Conservation (phyloP, 53 echinoderm and acorn worm genomes). For the Holothuria leucospilota region DNA sequence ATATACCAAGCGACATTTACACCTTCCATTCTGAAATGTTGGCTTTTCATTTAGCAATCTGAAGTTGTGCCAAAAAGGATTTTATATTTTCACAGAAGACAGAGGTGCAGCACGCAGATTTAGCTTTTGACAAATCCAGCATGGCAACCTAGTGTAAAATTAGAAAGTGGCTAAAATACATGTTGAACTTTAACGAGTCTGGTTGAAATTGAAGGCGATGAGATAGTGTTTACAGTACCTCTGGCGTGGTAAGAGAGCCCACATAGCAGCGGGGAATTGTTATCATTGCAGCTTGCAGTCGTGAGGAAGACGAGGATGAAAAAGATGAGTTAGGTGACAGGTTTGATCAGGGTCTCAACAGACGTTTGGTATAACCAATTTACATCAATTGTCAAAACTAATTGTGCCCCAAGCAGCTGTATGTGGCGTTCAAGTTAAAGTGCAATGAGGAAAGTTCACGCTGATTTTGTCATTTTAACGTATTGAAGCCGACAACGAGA, state of each 20-base stretch:
- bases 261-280: constrained; percentile 22
- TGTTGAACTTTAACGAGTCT: constrained; percentile 30
- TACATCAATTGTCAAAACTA: constrained; percentile 47
- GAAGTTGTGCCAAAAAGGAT: constrained; percentile 9
- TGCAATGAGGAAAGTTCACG: constrained; percentile 18
- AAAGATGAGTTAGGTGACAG: constrained; percentile 21
- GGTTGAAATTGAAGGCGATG: constrained; percentile 41
- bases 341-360: constrained; percentile 8
- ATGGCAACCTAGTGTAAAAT: background rate
- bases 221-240: constrained; percentile 47
- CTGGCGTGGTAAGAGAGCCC: constrained; percentile 43
- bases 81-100: constrained; percentile 15
- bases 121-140: background rate
- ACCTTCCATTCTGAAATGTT: constrained; percentile 1
- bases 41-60: constrained; percentile 8
- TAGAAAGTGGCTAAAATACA: background rate
- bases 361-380: constrained; percentile 27
- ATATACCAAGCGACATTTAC: constrained; percentile 20
- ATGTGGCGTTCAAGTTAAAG: constrained; percentile 24
- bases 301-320: constrained; percentile 9
- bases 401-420: constrained; percentile 37
- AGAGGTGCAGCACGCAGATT: too few relatives aligned
- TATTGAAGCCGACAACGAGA: too few relatives aligned
- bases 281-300: constrained; percentile 19
- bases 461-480: too few relatives aligned